Evolutionary conservation across 1,140 invertebrate genomes (phyloP), one percentile per base, ranked within the genome.

Genomic region (Euwallacea fornicatus): DNA sequence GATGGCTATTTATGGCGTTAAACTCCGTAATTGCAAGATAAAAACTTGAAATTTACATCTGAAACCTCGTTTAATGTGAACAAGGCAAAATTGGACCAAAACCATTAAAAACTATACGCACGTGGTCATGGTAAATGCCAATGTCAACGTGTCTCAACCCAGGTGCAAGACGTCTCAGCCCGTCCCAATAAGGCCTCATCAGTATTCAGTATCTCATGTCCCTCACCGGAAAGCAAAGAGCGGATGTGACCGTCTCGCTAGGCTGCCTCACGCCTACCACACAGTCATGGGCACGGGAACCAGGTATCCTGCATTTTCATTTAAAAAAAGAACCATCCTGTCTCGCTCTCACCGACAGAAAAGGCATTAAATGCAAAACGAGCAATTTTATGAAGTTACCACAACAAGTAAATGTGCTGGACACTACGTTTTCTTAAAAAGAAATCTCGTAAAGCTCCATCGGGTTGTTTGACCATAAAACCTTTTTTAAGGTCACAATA

Each of bases 181-280:
- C 61, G 55, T 56, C 13, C 60, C 42, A 68, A 60, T 68, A 68
- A 47, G 33, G 63, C 44, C 10, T 41, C 47, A 56, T 68, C 66
- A 47, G 66, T 68, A 68, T 60, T 68, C 66, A n/a, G 50, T 66
- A 66, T 66, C 50, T 54, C 50, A 66, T 66, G 47, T 66, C 63
- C 50, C 42, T 15, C 67, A 76, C 76, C 76, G 76, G 76, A 76
- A 76, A 74, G 74, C 74, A 65, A 71, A 75, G 65, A 75, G 70
- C 76, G 76, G 76, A 76, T 76, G 76, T 76, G 74, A 75, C 71
- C 66, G 76, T 75, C 72, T 71, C 76, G 76, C 69, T 75, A 53
- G 59, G 72, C 61, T 75, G 72, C 65, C 56, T 69, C 50, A 33
- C 56, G 56, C 69, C 60, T 64, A 43, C 11, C 59, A 61, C 59